A percentile compares a stretch with the other conserved stretches of the same genome.
phyloP scores from a whole-genome alignment of 2,888 invertebrate species.

The Hylaea fasciaria region DNA sequence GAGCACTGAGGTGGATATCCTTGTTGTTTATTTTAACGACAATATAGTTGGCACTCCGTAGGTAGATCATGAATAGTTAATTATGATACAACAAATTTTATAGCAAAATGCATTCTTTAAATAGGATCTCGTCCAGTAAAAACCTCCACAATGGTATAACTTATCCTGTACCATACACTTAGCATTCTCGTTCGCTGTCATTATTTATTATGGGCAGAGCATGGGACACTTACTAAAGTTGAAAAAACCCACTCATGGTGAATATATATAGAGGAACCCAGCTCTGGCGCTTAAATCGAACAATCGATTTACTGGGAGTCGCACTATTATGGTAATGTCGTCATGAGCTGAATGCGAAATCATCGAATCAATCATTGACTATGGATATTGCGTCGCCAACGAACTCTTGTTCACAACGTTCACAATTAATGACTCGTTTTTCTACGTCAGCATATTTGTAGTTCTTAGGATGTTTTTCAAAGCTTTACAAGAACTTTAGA shows the following conservation, averaged over 20 bases:
- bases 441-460: slow-evolving; percentile 4
- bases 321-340: slow-evolving; percentile 62
- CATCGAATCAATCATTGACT: slow-evolving; percentile 43
- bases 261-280: slow-evolving; percentile 5
- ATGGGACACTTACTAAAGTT: slow-evolving; percentile 6
- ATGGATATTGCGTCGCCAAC: slow-evolving; percentile 38
- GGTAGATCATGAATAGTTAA: background rate
- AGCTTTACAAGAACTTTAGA: slow-evolving; percentile 11
- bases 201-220: slow-evolving; percentile 9
- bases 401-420: slow-evolving; percentile 22
- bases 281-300: slow-evolving; percentile 37
- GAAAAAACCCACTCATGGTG: slow-evolving; percentile 7
- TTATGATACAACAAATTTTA: background rate
- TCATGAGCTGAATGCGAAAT: slow-evolving; percentile 57
- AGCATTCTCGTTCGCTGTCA: slow-evolving; percentile 16
- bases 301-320: slow-evolving; percentile 63
- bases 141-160: slow-evolving; percentile 12
- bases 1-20: background rate
- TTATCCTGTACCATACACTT: slow-evolving; percentile 8
- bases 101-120: background rate
- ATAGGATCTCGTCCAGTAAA: slow-evolving; percentile 12
- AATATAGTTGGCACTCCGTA: background rate
- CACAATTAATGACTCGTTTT: slow-evolving; percentile 40
- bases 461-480: slow-evolving; percentile 20
- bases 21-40: background rate